A percentile compares a stretch with the other conserved stretches of the same genome.
Conservation (phyloP, 2,797 vertebrate species). For the Coracias cyanogaster region DNA sequence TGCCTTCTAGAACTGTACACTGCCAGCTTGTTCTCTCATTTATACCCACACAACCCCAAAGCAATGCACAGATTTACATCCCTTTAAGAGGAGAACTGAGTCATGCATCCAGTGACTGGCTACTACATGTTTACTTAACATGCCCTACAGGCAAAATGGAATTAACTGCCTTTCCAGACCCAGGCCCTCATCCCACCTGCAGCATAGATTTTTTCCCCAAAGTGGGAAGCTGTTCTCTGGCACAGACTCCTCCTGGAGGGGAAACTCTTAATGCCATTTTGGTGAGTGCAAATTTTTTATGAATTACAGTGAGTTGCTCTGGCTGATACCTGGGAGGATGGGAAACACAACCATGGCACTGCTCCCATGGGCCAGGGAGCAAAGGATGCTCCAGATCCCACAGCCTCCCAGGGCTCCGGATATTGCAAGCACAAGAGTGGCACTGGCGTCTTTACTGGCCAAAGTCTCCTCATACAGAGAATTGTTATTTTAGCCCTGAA, state of each 20-base stretch:
- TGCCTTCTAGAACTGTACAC: not conserved
- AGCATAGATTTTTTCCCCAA: not conserved
- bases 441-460: not conserved
- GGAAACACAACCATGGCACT: accelerated
- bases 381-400: accelerated
- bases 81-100: not conserved
- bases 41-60: not conserved
- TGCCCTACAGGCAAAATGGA: not conserved
- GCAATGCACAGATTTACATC: not conserved
- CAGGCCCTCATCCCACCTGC: not conserved
- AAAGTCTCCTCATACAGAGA: not conserved
- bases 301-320: not conserved
- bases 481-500: not conserved
- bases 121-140: not conserved
- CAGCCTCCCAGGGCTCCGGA: not conserved
- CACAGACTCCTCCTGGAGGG: not conserved
- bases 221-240: not conserved
- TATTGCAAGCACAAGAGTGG: accelerated
- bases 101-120: not conserved
- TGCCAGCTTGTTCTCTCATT: not conserved
- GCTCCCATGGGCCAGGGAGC: accelerated
- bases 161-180: not conserved
- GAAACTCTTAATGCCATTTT: not conserved
- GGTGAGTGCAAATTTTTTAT: not conserved
- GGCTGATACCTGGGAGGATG: not conserved